Percentiles rank a stretch among this genome's conserved stretches.
Conservation (phyloP, 2,888 invertebrate species). For the Acanthosepion lycidas region DNA sequence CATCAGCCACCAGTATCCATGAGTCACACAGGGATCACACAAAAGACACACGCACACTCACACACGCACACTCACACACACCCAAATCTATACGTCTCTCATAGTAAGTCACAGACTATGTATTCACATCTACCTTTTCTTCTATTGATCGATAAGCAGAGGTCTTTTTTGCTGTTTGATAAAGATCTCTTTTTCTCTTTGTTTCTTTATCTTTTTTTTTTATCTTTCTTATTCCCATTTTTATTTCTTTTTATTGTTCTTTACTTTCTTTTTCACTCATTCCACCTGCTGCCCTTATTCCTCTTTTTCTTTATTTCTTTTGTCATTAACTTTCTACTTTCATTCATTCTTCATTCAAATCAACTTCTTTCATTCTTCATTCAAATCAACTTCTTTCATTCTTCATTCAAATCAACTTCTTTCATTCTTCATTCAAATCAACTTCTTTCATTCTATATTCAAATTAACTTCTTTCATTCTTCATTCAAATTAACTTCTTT, state of each 20-base stretch:
- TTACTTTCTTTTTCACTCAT: neutral
- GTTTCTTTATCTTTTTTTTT: neutral
- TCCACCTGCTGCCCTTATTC: neutral
- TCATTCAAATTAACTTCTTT: neutral
- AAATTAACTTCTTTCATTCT: neutral
- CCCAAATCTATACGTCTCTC: neutral
- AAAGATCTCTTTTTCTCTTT: neutral
- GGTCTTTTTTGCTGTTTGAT: neutral
- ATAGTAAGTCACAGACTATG: neutral
- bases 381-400: neutral
- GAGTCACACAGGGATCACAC: slow-evolving; percentile 21
- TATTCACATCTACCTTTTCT: neutral
- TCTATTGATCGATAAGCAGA: neutral
- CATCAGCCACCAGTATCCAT: neutral
- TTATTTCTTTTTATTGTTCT: neutral
- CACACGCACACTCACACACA: neutral
- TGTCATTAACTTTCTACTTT: neutral
- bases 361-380: neutral
- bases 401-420: neutral
- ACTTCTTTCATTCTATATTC: too few relatives aligned
- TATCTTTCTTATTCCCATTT: neutral
- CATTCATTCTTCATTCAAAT: neutral
- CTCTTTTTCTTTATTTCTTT: neutral
- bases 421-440: neutral
- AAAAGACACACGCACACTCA: neutral